Conservation (phyloP, 2,888 invertebrate species). For the Cryptocheilus praepositus region DNA sequence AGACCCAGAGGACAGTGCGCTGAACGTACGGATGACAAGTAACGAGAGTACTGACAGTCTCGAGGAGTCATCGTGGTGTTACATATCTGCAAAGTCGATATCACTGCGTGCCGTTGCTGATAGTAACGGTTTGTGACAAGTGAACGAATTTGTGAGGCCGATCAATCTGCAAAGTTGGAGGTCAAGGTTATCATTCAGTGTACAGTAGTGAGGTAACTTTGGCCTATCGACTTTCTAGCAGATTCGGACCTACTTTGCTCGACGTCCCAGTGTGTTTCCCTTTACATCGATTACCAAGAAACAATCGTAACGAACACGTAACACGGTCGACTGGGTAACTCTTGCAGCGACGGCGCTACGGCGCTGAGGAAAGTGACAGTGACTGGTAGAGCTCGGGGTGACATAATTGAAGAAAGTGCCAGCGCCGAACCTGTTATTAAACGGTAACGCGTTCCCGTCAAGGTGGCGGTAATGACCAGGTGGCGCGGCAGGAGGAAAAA, state of each 20-base stretch:
- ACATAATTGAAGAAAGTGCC: conserved; percentile 63
- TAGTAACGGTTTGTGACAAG: conserved; percentile 64
- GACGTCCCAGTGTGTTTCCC: too few relatives aligned
- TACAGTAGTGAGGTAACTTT: background rate
- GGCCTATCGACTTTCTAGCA: background rate
- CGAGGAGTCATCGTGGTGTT: too few relatives aligned
- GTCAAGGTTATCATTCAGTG: conserved; percentile 6
- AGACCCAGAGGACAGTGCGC: too few relatives aligned
- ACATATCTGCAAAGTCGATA: too few relatives aligned
- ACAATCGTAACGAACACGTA: too few relatives aligned
- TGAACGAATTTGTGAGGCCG: conserved; percentile 39
- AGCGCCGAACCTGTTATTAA: conserved; percentile 54
- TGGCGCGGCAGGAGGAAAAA: conserved; percentile 29
- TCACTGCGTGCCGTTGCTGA: conserved; percentile 64
- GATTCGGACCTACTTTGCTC: too few relatives aligned
- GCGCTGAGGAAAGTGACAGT: conserved; percentile 41
- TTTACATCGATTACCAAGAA: too few relatives aligned
- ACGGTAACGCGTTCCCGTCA: conserved; percentile 36
- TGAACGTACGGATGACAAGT: too few relatives aligned
- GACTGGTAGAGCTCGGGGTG: conserved; percentile 44
- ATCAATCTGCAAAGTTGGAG: conserved; percentile 13
- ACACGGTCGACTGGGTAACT: conserved; percentile 3
- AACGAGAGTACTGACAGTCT: too few relatives aligned
- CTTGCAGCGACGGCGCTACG: background rate
- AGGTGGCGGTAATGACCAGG: conserved; percentile 33